A percentile compares a stretch with the other conserved stretches of the same genome.
These are phyloP conservation scores for Cotesia typhae DNA, from an alignment of 1,140 invertebrate species.

Conservation along the genomic window DNA sequence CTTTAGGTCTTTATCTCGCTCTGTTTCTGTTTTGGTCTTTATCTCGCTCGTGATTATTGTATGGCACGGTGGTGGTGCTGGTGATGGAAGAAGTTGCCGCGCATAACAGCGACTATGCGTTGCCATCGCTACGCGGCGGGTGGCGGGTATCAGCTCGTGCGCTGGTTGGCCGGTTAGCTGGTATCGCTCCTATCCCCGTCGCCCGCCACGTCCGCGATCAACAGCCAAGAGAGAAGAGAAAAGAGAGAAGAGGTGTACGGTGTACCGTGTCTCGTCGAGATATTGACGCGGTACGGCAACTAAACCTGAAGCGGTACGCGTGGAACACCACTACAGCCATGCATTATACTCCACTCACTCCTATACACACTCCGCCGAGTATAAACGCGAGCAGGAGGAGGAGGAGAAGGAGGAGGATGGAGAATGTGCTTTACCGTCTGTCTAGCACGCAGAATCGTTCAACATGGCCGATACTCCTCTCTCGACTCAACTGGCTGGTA, in stretches of 20 bases:
- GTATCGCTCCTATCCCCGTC: conserved; percentile 15
- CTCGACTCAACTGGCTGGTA: too few species aligned
- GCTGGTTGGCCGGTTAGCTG: conserved; percentile 51
- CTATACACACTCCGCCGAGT: conserved; percentile 5
- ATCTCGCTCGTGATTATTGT: too few species aligned
- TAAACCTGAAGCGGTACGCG: not conserved
- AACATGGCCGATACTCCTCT: conserved; percentile 42
- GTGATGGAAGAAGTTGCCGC: conserved; percentile 36
- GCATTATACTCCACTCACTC: not conserved
- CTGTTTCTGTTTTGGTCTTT: conserved; percentile 31
- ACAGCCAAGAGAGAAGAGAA: not conserved
- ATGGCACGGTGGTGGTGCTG: not conserved
- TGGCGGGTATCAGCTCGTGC: conserved; percentile 52
- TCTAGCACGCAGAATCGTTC: conserved; percentile 43
- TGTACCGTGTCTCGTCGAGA: conserved; percentile 32
- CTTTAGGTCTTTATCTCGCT: conserved; percentile 34
- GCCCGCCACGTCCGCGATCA: not conserved
- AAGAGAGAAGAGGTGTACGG: conserved; percentile 9
- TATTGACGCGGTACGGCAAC: conserved; percentile 39
- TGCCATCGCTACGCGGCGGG: conserved; percentile 56
- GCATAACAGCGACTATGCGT: conserved; percentile 42
- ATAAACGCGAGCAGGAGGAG: not conserved
- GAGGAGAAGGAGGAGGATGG: conserved; percentile 18
- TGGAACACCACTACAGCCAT: conserved; percentile 28
- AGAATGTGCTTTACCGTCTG: not conserved